Evolutionary conservation across 1,140 invertebrate genomes (phyloP).

Genomic region (Acyrthosiphon pisum): DNA sequence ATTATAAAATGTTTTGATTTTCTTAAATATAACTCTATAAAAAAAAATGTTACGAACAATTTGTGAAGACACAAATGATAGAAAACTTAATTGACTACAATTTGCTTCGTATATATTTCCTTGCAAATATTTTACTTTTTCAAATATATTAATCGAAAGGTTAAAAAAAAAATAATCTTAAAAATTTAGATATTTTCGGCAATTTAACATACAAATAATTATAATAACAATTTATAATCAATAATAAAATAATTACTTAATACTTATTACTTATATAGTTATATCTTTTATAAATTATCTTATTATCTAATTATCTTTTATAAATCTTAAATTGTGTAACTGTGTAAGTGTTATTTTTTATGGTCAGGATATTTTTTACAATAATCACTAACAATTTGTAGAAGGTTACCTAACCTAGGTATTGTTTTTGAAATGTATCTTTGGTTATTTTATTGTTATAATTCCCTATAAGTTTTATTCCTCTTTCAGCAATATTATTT

Average conservation of each 20-base stretch:
- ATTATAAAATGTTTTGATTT: no score
- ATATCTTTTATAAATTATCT: not conserved
- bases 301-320: no score
- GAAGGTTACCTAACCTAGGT: no score
- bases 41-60: no score
- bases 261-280: no score
- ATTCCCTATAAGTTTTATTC: constrained; percentile 54
- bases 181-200: no score
- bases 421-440: constrained; percentile 42
- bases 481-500: constrained; percentile 57
- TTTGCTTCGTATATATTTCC: not conserved
- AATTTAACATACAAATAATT: no score
- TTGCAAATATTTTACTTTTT: not conserved
- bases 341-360: not conserved
- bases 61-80: not conserved
- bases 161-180: no score
- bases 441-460: constrained; percentile 27
- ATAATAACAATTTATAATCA: no score
- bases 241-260: no score
- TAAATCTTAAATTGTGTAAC: constrained; percentile 6
- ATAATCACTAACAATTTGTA: constrained; percentile 52
- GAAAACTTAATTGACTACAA: no score
- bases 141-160: no score
- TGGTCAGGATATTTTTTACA: constrained; percentile 3
- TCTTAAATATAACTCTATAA: not conserved